phyloP scores from a whole-genome alignment of 2,888 invertebrate genomes.

The Andrena praecox region DNA sequence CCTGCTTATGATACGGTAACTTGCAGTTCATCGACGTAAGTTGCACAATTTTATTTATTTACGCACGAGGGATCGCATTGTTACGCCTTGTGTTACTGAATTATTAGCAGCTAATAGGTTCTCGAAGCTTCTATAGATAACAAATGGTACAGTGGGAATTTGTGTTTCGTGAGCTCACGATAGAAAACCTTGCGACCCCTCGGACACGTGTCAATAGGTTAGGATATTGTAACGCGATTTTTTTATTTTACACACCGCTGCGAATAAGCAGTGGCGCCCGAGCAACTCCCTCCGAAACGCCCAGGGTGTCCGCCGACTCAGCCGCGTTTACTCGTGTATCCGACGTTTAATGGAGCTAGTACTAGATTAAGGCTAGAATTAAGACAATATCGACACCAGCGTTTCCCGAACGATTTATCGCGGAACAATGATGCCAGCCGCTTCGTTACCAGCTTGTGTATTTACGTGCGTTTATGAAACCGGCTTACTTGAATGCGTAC shows the following conservation, averaged over 20 bases:
- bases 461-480: slow-evolving; percentile 68
- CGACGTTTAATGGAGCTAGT: slow-evolving; percentile 45
- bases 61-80: too few species aligned
- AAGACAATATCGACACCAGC: slow-evolving; percentile 51
- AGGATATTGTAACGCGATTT: background rate
- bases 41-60: too few species aligned
- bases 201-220: background rate
- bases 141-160: background rate
- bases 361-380: slow-evolving; percentile 51
- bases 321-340: slow-evolving; percentile 35
- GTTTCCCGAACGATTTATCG: background rate
- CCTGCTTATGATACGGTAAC: too few species aligned
- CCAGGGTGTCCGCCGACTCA: background rate
- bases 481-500: slow-evolving; percentile 65
- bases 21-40: too few species aligned
- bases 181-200: background rate
- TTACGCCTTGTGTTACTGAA: too few species aligned
- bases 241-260: too few species aligned
- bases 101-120: background rate
- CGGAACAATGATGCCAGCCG: slow-evolving; percentile 25
- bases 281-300: slow-evolving; percentile 4
- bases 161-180: background rate
- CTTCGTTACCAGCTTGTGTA: slow-evolving; percentile 45
- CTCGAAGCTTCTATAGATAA: background rate
- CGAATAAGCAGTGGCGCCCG: background rate